Conservation (phyloP, 2,888 invertebrate species). For the Caenorhabditis sp. region DNA sequence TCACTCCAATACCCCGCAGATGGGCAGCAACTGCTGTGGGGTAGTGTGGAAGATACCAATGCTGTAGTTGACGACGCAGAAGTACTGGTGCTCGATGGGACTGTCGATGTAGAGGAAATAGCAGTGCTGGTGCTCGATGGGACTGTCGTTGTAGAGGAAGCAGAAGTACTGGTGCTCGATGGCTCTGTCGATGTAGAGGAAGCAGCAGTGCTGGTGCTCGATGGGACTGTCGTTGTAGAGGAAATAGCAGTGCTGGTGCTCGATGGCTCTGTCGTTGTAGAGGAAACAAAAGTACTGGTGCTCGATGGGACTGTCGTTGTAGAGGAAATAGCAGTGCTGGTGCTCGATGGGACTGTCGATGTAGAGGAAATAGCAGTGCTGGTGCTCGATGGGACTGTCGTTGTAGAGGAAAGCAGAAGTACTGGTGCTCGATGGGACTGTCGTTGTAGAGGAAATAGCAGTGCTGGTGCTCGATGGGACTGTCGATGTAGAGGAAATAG, state of each 20-base stretch:
- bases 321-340: not conserved
- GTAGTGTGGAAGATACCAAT: not conserved
- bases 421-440: too few relatives aligned
- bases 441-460: too few relatives aligned
- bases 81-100: not conserved
- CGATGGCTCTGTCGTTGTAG: not conserved
- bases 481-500: too few relatives aligned
- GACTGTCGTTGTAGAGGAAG: not conserved
- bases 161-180: not conserved
- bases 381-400: not conserved
- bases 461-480: too few relatives aligned
- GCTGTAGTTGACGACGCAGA: not conserved
- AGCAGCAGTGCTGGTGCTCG: not conserved
- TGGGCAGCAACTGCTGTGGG: conserved; percentile 32
- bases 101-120: not conserved
- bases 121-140: not conserved
- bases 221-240: not conserved
- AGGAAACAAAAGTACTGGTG: not conserved
- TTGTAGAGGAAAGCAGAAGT: not conserved
- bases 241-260: not conserved
- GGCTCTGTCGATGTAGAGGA: not conserved
- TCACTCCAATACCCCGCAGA: conserved; percentile 49
- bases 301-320: not conserved
- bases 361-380: not conserved
- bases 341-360: not conserved